Evolutionary conservation across 2,113 vertebrate genomes (phyloP), one percentile per base, ranked within the genome.

Genomic region (Cyrtonyx montezumae): DNA sequence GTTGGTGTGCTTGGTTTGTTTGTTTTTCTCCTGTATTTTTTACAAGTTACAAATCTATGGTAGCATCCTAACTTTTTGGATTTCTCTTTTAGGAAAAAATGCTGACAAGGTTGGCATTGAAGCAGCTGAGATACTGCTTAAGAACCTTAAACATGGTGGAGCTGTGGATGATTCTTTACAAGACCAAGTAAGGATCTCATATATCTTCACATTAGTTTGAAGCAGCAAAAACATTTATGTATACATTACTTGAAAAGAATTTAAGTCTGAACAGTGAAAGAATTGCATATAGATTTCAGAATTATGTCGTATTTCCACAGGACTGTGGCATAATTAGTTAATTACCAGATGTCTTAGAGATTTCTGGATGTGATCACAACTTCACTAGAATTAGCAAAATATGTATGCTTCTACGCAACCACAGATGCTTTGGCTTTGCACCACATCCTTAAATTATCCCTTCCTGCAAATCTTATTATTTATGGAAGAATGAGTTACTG

Each of bases 81-180:
- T 68, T 71, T 71, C 23, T 76, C 13, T 63, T 4, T 13, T 92
- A 99, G 99, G 99, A 84, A 98, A 99, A 66, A 98, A 98, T 94
- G 97, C 98, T 59, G 99, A 99, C 96, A 99, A 98, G 91, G 98
- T 99, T 59, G 99, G 99, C 53, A 98, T 98, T 22, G 99, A 99
- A 95, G 99, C 99, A 93, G 99, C 99, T 16, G 99, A 99, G 95
- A 99, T 98, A 97, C 97, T 99, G 32, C 97, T 99, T 66, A 98
- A 97, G 84, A 99, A 99, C 95, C 98, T 99, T 80, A 96, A 98
- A 94, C 98, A 99, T 83, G 99, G 99, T 43, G 99, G 99, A 88
- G 98, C 99, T 48, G 99, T 99, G 91, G 99, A 99, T 40, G 99
- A 99, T 86, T 99, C 99, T 95, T 97, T 99, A 58, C 99, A 99